These are phyloP conservation scores for Amblyopsis hoosieri DNA, from an alignment of 2,797 vertebrate genomes.

Conservation along the genomic window DNA sequence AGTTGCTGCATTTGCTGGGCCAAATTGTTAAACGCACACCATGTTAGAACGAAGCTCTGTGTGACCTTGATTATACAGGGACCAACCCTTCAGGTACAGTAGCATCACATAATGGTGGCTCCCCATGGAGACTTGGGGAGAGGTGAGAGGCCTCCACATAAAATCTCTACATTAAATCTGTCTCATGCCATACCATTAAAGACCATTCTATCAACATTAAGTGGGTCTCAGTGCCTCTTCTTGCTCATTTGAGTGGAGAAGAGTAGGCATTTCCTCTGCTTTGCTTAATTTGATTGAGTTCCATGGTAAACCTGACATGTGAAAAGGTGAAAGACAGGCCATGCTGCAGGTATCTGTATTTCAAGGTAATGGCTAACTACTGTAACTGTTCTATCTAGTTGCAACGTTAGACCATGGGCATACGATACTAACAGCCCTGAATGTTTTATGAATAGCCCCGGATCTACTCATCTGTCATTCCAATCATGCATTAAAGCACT, in stretches of 20 bases:
- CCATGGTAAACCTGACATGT: conserved; percentile 20
- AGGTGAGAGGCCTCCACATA: conserved; percentile 59
- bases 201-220: conserved; percentile 58
- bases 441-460: no score
- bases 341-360: conserved; percentile 4
- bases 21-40: background rate
- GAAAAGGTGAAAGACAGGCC: conserved; percentile 35
- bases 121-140: conserved; percentile 39
- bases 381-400: background rate
- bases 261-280: conserved; percentile 35
- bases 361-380: conserved; percentile 5
- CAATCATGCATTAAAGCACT: no score
- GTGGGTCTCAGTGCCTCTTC: conserved; percentile 41
- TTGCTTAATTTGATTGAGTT: conserved; percentile 54
- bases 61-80: conserved; percentile 54
- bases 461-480: no score
- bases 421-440: no score
- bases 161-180: conserved; percentile 67
- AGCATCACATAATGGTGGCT: conserved; percentile 50
- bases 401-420: background rate
- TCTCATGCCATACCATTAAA: conserved; percentile 59
- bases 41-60: conserved; percentile 22
- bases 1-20: background rate
- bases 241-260: conserved; percentile 47
- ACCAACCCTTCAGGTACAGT: conserved; percentile 40